These are phyloP conservation scores for Eulemur rufifrons DNA, from an alignment of 2,113 vertebrate species.

Conservation along the genomic window DNA sequence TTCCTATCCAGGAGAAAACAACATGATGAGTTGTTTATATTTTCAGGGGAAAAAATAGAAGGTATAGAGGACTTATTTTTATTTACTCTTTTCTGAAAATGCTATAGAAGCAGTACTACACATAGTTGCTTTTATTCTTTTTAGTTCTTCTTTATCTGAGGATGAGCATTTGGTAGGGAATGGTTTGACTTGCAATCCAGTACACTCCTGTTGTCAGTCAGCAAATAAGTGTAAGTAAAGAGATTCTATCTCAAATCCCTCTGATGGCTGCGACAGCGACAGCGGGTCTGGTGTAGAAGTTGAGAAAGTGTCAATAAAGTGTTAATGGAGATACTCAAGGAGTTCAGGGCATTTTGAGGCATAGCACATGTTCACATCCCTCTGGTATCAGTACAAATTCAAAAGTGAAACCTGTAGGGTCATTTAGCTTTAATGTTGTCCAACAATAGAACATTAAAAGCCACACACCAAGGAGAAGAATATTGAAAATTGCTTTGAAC, in stretches of 20 bases:
- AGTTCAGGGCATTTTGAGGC: conserved; percentile 32
- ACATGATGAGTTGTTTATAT: neutral
- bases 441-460: conserved; percentile 57
- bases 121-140: conserved; percentile 15
- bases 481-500: conserved; percentile 64
- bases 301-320: conserved; percentile 25
- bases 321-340: conserved; percentile 20
- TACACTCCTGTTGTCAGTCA: neutral
- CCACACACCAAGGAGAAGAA: conserved; percentile 44
- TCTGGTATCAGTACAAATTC: conserved; percentile 18
- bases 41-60: neutral
- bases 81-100: neutral
- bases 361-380: conserved; percentile 22
- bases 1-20: conserved; percentile 17
- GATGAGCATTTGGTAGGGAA: conserved; percentile 39
- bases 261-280: neutral
- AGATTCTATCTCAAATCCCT: conserved; percentile 37
- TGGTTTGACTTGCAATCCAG: neutral
- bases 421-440: conserved; percentile 47
- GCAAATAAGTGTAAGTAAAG: conserved; percentile 32
- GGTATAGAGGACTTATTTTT: neutral
- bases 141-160: neutral
- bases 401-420: conserved; percentile 44
- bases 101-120: neutral
- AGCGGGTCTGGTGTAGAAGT: neutral